phyloP scores from a whole-genome alignment of 2,888 invertebrate species.

The Fragum fragum region DNA sequence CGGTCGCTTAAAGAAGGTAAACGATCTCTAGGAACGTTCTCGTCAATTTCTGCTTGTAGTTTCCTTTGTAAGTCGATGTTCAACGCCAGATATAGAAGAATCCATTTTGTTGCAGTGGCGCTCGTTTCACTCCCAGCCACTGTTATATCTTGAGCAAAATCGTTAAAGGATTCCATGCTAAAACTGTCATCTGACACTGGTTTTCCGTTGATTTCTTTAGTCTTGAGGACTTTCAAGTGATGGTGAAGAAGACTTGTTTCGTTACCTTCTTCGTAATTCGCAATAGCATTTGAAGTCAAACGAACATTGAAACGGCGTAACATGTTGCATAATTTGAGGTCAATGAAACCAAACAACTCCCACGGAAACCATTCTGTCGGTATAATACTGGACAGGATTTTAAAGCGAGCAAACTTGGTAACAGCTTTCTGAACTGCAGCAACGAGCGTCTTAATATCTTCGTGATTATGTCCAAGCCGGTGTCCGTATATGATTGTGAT shows the following conservation, averaged over 20 bases:
- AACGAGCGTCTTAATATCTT: not conserved
- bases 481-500: not conserved
- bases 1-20: not conserved
- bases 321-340: not conserved
- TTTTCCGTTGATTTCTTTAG: not conserved
- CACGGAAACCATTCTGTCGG: not conserved
- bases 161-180: slow-evolving; percentile 59
- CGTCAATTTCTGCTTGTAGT: slow-evolving; percentile 13
- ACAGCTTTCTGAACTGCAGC: not conserved
- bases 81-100: slow-evolving; percentile 23
- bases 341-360: not conserved
- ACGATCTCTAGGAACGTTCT: not conserved
- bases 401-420: not conserved
- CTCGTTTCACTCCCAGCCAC: slow-evolving; percentile 89
- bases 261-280: not conserved
- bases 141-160: slow-evolving; percentile 39
- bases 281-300: not conserved
- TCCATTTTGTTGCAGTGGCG: slow-evolving; percentile 17
- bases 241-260: not conserved
- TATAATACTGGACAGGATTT: not conserved
- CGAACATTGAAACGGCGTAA: not conserved
- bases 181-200: not conserved
- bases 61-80: not conserved
- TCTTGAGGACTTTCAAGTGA: not conserved
- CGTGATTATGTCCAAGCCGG: not conserved